Evolutionary conservation across 2,797 vertebrate genomes (phyloP).

Genomic region (Sylvia borin): DNA sequence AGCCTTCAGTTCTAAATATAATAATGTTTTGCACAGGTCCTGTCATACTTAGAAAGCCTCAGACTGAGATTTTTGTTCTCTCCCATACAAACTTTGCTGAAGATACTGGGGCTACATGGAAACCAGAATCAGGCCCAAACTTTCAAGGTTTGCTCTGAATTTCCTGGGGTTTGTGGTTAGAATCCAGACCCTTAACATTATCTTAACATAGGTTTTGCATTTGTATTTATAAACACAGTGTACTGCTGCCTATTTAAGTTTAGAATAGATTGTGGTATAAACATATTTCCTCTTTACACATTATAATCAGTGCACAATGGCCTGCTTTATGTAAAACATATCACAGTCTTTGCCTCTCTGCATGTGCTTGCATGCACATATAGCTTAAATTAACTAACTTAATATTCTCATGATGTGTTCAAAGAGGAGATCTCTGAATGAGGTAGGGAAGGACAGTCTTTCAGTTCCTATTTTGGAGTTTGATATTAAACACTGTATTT

Average conservation of each 20-base stretch:
- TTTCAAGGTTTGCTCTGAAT: slow-evolving; percentile 17
- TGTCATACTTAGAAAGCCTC: not conserved
- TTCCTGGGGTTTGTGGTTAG: slow-evolving; percentile 53
- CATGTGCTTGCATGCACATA: slow-evolving; percentile 63
- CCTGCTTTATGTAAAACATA: slow-evolving; percentile 82
- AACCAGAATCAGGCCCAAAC: not conserved
- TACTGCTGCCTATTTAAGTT: slow-evolving; percentile 76
- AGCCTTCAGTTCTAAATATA: not conserved
- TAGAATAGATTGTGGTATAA: slow-evolving; percentile 76
- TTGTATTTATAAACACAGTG: slow-evolving; percentile 75
- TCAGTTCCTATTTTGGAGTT: slow-evolving; percentile 71
- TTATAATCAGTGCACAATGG: slow-evolving; percentile 78
- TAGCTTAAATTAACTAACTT: slow-evolving; percentile 77
- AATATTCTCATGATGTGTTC: slow-evolving; percentile 75
- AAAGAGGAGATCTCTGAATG: slow-evolving; percentile 74
- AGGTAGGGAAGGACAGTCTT: slow-evolving; percentile 70
- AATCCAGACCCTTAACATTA: slow-evolving; percentile 57
- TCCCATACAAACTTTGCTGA: not conserved
- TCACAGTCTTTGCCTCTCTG: slow-evolving; percentile 70
- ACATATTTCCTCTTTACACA: slow-evolving; percentile 81
- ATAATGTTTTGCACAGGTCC: not conserved
- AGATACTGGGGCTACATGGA: not conserved
- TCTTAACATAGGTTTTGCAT: slow-evolving; percentile 67
- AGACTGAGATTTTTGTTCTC: not conserved
- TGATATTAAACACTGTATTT: slow-evolving; percentile 69